Percentiles rank a stretch among this genome's conserved stretches.
These are phyloP conservation scores for Sympetrum striolatum DNA, from an alignment of 2,888 invertebrate genomes.

Conservation along the genomic window DNA sequence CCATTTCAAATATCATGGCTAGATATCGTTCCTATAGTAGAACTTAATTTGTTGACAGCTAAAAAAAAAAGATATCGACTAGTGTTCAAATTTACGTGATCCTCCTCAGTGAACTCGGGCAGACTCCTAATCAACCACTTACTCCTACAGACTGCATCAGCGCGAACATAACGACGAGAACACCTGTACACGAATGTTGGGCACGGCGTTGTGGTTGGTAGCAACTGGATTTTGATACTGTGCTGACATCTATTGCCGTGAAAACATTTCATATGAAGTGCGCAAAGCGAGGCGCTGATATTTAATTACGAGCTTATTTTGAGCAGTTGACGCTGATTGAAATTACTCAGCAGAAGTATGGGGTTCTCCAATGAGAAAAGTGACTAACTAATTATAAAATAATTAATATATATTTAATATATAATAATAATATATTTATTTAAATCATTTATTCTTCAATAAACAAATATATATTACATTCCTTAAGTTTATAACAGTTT, in stretches of 20 bases:
- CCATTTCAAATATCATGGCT: neutral
- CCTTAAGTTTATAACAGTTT: too few species aligned
- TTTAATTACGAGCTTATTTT: neutral
- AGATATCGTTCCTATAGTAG: neutral
- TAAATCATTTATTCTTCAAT: too few species aligned
- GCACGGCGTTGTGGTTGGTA: neutral
- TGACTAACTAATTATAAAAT: too few species aligned
- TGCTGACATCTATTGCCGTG: neutral
- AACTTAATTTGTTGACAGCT: neutral
- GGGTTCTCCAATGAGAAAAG: too few species aligned
- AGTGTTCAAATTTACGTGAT: neutral
- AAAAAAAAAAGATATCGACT: neutral
- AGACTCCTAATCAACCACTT: neutral
- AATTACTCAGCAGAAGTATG: too few species aligned
- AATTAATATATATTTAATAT: too few species aligned
- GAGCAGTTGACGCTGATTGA: too few species aligned
- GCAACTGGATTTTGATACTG: neutral
- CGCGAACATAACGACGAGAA: neutral
- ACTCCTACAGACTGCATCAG: neutral
- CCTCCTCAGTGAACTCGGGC: neutral
- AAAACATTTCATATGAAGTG: neutral
- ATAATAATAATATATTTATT: too few species aligned
- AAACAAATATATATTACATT: too few species aligned
- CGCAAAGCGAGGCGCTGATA: neutral
- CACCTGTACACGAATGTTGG: slow-evolving; percentile 23